phyloP scores from a whole-genome alignment of 2,888 invertebrate species.

The Scaptomyza flava region DNA sequence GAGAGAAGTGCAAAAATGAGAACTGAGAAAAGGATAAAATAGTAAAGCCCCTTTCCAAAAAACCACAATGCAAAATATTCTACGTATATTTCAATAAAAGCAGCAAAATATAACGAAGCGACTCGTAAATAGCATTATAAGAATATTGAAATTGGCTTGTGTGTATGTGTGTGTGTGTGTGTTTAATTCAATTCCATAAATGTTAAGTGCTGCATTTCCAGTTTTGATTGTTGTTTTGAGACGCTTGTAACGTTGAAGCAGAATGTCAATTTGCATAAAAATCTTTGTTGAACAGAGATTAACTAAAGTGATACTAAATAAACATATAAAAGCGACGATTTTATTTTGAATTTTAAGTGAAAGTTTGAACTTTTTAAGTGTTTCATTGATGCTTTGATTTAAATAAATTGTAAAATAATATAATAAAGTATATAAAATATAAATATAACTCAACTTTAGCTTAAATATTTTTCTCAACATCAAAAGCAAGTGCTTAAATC shows the following conservation, averaged over 20 bases:
- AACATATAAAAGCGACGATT: background rate
- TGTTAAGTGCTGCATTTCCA: slow-evolving; percentile 18
- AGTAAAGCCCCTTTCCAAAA: background rate
- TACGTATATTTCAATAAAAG: slow-evolving; percentile 18
- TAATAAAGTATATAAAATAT: too few species aligned
- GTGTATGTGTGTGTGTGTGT: slow-evolving; percentile 6
- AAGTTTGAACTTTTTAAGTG: background rate
- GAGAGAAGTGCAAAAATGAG: background rate
- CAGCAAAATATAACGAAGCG: slow-evolving; percentile 1
- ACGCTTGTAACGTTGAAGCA: slow-evolving; percentile 2
- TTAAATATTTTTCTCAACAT: too few species aligned
- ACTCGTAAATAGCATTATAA: slow-evolving; percentile 1
- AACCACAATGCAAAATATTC: background rate
- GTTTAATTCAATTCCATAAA: slow-evolving; percentile 20
- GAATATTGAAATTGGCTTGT: slow-evolving; percentile 8
- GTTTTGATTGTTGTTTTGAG: slow-evolving; percentile 20
- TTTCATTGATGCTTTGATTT: background rate
- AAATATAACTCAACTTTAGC: too few species aligned
- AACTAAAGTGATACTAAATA: background rate
- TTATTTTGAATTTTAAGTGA: too few species aligned
- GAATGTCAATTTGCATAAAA: slow-evolving; percentile 31
- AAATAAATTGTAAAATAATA: too few species aligned
- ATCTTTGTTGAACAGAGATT: slow-evolving; percentile 1
- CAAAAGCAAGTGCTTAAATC: background rate
- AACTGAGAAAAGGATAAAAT: background rate